Conservation (phyloP, 2,113 vertebrate genomes). For the Barbus barbus region DNA sequence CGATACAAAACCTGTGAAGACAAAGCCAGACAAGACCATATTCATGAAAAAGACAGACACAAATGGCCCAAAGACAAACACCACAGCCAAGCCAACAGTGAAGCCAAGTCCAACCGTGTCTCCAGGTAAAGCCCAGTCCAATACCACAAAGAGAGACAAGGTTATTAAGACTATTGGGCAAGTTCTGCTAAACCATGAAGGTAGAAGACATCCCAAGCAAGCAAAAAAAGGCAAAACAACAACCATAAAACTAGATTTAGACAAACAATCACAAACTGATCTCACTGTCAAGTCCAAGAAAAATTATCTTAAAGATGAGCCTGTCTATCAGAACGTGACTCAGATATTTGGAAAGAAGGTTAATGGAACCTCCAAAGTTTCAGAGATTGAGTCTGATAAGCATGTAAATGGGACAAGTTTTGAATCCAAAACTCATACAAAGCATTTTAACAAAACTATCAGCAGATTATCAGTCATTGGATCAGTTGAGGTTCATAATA, state of each 20-base stretch:
- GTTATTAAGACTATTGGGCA: constrained; percentile 57
- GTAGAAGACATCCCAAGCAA: constrained; percentile 58
- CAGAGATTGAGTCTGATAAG: constrained; percentile 31
- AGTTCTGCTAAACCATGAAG: constrained; percentile 57
- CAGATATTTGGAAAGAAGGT: constrained; percentile 55
- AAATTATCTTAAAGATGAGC: constrained; percentile 67
- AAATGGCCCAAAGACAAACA: constrained; percentile 57
- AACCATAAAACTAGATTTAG: constrained; percentile 54
- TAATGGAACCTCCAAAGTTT: constrained; percentile 58
- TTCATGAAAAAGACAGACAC: constrained; percentile 52
- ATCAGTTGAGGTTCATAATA: constrained; percentile 65
- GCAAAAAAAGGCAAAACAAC: constrained; percentile 63
- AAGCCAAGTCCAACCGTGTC: constrained; percentile 44
- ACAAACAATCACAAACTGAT: constrained; percentile 43
- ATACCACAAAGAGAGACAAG: constrained; percentile 35
- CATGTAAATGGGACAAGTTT: constrained; percentile 27
- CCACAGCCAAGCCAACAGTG: constrained; percentile 56
- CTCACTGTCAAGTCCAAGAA: constrained; percentile 39
- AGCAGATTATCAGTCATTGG: constrained; percentile 61
- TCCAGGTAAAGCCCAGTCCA: constrained; percentile 25
- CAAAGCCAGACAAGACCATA: constrained; percentile 55
- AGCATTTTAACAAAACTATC: constrained; percentile 54
- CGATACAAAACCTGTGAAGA: constrained; percentile 46
- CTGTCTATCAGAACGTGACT: constrained; percentile 62
- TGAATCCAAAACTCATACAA: constrained; percentile 30